Evolutionary conservation across 1,140 invertebrate species (phyloP).

Genomic region (Papilio polytes): DNA sequence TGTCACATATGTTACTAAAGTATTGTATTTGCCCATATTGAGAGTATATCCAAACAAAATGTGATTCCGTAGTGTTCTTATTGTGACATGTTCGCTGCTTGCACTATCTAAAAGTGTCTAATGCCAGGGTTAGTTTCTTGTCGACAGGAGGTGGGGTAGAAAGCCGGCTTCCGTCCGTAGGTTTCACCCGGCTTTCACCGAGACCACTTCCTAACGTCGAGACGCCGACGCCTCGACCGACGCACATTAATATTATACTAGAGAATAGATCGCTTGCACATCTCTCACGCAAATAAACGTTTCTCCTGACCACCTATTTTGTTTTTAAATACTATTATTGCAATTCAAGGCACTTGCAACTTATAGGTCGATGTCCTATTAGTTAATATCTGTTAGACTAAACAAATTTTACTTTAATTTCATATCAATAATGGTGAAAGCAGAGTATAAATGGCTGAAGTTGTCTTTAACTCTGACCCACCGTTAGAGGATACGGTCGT

Average conservation of each 20-base stretch:
- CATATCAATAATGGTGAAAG: background rate
- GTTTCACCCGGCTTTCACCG: constrained; percentile 77
- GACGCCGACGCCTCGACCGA: constrained; percentile 42
- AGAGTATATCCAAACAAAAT: no score
- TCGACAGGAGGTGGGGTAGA: constrained; percentile 73
- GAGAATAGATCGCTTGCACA: constrained; percentile 44
- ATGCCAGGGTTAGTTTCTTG: constrained; percentile 70
- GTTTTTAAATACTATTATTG: background rate
- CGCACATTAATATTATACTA: constrained; percentile 49
- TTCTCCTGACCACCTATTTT: background rate
- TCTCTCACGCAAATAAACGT: background rate
- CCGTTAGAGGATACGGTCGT: constrained; percentile 17
- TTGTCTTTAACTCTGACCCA: background rate
- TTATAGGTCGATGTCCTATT: no score
- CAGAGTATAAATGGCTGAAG: background rate
- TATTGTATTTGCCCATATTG: no score
- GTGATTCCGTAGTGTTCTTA: background rate
- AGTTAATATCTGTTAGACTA: background rate
- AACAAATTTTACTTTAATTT: background rate
- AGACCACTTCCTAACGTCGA: constrained; percentile 54
- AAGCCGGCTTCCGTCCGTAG: constrained; percentile 76
- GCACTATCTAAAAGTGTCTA: constrained; percentile 38
- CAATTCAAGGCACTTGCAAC: no score
- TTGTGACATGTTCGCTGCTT: background rate
- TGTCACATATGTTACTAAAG: no score